A percentile compares a stretch with the other conserved stretches of the same genome.
Evolutionary conservation across 2,888 invertebrate genomes (phyloP).

Genomic region (Trichopria drosophilae): DNA sequence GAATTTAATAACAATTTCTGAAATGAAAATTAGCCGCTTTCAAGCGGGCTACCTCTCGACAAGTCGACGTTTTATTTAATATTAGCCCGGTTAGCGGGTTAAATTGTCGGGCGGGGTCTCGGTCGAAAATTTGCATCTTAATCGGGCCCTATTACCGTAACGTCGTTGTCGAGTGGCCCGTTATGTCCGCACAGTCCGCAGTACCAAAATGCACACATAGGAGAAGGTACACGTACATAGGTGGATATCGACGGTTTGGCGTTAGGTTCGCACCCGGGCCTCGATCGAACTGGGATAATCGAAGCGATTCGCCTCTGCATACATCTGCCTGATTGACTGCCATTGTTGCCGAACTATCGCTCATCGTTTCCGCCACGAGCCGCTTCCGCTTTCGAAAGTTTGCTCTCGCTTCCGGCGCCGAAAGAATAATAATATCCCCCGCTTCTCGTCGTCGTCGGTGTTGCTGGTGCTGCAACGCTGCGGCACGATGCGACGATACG

Average conservation of each 20-base stretch:
- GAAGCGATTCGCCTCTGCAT: slow-evolving; percentile 51
- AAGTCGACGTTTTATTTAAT: slow-evolving; percentile 52
- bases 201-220: too few species aligned
- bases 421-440: slow-evolving; percentile 25
- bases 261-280: slow-evolving; percentile 26
- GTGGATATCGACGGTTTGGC: slow-evolving; percentile 37
- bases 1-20: slow-evolving; percentile 51
- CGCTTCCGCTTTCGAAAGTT: slow-evolving; percentile 41
- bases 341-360: slow-evolving; percentile 52
- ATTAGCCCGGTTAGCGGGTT: slow-evolving; percentile 53
- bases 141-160: slow-evolving; percentile 55
- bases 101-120: slow-evolving; percentile 51
- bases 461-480: not conserved
- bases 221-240: too few species aligned
- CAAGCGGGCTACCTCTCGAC: slow-evolving; percentile 34
- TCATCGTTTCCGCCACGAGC: slow-evolving; percentile 48
- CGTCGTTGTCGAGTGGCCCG: slow-evolving; percentile 46
- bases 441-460: not conserved
- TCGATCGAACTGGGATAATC: slow-evolving; percentile 48
- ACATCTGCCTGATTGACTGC: slow-evolving; percentile 54
- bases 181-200: too few species aligned
- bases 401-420: slow-evolving; percentile 35
- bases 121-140: slow-evolving; percentile 55
- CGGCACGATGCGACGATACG: slow-evolving; percentile 13
- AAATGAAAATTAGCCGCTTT: slow-evolving; percentile 50